phyloP scores from a whole-genome alignment of 35 echinoderm and acorn worm genomes.

The Lytechinus pictus region DNA sequence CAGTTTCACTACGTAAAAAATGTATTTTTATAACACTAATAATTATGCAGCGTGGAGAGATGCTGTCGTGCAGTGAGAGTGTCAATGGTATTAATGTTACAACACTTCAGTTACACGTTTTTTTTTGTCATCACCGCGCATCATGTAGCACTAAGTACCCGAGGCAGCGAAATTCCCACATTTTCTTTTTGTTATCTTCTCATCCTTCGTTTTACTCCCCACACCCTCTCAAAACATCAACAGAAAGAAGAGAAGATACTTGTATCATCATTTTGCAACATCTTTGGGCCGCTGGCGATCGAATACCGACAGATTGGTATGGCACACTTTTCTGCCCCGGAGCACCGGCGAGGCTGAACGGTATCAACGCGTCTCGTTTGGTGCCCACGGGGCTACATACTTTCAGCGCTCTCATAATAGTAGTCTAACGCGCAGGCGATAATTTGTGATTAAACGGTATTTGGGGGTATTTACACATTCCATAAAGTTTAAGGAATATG shows the following conservation, averaged over 20 bases:
- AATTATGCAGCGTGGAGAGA: not conserved
- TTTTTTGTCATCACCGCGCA: not conserved
- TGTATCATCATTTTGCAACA: slow-evolving; percentile 13
- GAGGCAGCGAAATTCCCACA: not conserved
- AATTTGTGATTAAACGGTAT: not conserved
- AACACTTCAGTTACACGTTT: not conserved
- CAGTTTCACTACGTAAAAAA: not conserved
- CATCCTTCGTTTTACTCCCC: not conserved
- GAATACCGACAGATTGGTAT: not conserved
- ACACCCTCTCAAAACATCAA: not conserved
- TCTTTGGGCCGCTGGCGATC: not conserved
- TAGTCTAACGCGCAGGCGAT: not conserved
- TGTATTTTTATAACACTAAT: not conserved
- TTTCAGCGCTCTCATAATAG: not conserved
- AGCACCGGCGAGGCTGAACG: not conserved
- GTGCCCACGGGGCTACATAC: not conserved
- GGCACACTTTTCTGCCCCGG: not conserved
- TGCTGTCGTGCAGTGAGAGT: not conserved
- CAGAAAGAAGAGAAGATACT: not conserved
- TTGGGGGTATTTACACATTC: too few relatives aligned
- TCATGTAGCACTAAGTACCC: slow-evolving; percentile 2
- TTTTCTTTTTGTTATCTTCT: not conserved
- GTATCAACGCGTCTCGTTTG: not conserved
- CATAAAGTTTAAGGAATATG: too few relatives aligned
- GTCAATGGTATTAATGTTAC: not conserved